Conservation (phyloP, 2,113 vertebrate genomes). For the Turdus rufiventris region DNA sequence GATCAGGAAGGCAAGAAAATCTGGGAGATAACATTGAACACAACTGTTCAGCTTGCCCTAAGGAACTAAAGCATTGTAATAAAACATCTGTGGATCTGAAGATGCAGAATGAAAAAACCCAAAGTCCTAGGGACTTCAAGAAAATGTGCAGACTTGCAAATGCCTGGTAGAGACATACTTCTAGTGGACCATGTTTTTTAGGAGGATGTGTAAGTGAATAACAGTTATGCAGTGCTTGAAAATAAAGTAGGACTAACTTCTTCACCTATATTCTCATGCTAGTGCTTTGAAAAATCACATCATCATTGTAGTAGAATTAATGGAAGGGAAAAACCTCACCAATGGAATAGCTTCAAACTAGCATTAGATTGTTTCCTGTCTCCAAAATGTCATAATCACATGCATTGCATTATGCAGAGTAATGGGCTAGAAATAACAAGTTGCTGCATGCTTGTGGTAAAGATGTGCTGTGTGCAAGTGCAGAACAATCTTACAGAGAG, state of each 20-base stretch:
- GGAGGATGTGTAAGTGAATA: background rate
- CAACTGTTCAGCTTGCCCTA: background rate
- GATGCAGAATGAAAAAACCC: background rate
- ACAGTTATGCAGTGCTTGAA: background rate
- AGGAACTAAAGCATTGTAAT: background rate
- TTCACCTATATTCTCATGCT: background rate
- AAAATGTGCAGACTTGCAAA: background rate
- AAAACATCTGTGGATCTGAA: background rate
- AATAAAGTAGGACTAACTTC: background rate
- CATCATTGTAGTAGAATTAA: background rate
- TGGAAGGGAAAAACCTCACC: background rate
- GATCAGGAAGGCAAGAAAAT: background rate
- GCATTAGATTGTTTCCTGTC: background rate
- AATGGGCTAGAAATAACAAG: background rate
- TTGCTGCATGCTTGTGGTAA: background rate
- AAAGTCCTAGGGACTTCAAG: background rate
- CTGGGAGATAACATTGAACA: background rate
- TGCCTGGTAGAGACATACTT: background rate
- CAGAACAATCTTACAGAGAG: background rate
- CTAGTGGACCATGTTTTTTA: background rate
- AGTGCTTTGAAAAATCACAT: background rate
- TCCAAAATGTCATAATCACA: background rate
- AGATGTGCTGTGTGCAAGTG: background rate
- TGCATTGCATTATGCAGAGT: background rate
- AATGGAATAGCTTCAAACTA: background rate